A percentile compares a stretch with the other conserved stretches of the same genome.
Conservation (phyloP, 92 coral and sea anemone genomes). For the Phenganax subtilis region DNA sequence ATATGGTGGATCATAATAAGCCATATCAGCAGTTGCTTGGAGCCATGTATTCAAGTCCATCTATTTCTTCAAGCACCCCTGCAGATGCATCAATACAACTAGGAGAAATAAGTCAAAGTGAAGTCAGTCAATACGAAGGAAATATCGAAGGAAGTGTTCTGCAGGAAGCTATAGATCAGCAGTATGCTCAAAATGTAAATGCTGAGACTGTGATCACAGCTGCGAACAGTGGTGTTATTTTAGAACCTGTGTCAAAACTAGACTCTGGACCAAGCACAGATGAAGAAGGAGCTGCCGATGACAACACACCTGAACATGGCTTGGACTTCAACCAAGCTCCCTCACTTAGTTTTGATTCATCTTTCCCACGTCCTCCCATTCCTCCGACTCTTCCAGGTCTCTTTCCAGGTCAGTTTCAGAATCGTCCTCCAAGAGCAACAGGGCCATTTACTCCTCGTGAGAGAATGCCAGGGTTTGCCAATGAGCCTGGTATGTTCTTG, state of each 20-base stretch:
- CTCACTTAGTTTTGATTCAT: constrained; percentile 24
- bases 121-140: constrained; percentile 56
- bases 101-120: neutral
- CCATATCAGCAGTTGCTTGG: constrained; percentile 75
- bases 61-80: constrained; percentile 42
- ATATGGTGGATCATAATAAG: constrained; percentile 44
- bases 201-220: neutral
- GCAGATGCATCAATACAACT: neutral
- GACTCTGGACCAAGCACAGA: constrained; percentile 19
- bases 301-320: constrained; percentile 35
- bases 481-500: neutral
- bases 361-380: constrained; percentile 7
- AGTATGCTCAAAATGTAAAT: neutral
- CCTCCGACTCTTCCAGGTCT: neutral
- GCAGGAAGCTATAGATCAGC: constrained; percentile 35
- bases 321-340: constrained; percentile 18
- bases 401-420: constrained; percentile 1
- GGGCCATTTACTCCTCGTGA: constrained; percentile 5
- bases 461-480: constrained; percentile 6
- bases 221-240: neutral
- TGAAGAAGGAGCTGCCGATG: constrained; percentile 14
- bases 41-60: constrained; percentile 69
- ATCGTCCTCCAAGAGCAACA: neutral
- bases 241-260: neutral
- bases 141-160: constrained; percentile 29